These are phyloP conservation scores for Phyllotis vaccarum DNA, from an alignment of 2,797 vertebrate species.

Conservation along the genomic window DNA sequence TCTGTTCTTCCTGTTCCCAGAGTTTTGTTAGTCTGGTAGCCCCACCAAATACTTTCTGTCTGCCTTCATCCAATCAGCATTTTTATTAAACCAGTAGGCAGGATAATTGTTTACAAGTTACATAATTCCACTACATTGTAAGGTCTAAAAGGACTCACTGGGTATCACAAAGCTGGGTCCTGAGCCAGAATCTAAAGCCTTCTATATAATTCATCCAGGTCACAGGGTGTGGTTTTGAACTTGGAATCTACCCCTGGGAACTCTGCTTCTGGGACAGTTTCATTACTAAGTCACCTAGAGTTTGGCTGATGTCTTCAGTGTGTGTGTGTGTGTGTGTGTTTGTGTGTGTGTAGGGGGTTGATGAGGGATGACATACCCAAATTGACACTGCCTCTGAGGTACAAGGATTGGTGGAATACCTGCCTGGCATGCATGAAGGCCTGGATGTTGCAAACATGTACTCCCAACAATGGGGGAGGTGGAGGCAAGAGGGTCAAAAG, in stretches of 20 bases:
- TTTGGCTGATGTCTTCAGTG: background rate
- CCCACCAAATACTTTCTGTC: no score
- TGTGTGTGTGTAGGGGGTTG: no score
- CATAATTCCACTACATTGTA: no score
- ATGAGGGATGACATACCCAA: background rate
- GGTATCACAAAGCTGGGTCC: no score
- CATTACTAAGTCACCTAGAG: background rate
- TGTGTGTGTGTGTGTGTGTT: no score
- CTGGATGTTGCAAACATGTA: background rate
- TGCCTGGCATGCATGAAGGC: no score
- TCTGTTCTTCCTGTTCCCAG: no score
- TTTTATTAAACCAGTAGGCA: no score
- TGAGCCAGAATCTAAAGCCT: background rate
- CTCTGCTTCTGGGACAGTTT: background rate
- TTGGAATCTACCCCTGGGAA: background rate
- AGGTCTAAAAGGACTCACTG: background rate
- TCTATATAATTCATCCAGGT: background rate
- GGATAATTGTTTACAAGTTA: no score
- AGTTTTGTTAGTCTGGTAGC: no score
- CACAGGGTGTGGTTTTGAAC: background rate
- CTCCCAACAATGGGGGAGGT: background rate
- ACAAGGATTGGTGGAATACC: background rate
- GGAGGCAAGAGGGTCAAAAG: background rate
- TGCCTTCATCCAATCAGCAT: no score
- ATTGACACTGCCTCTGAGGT: background rate